Base-by-base conservation (phyloP, 1,140 invertebrate species). In the Oncopodura yosiiana region DNA sequence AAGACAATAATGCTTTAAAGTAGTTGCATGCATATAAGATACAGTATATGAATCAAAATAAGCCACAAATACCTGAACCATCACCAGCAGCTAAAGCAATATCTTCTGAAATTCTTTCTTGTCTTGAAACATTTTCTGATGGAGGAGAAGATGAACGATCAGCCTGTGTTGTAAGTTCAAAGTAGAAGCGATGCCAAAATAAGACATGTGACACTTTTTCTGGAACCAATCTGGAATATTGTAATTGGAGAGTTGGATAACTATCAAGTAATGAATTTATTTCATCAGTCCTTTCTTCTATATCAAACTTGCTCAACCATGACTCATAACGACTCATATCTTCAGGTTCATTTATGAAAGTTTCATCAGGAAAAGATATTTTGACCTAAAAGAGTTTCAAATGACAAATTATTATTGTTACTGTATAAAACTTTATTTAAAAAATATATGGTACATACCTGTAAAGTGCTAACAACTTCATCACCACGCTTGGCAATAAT, bases 101-200 rank as follows among this genome's bases (percentile, higher is more conserved):
- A 39, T 39, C 9, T 18, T 9, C 18, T 41, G 38, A 41, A 18
- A 6, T 6, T 18, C 6, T 9, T 16, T 14, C 26, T 21, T 39
- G 6, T 23, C 42, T 44, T 50, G 19, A 6, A 14, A 12, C 21
- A 16, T 32, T 26, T 19, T 58, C 60, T 16, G 52, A 52, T 51
- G 30, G 18, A 53, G 5, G 23, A 64, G 61, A 16, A 56, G 42
- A 38, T 64, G 53, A 44, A 8, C 42, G 42, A 12, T 44, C 42
- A 19, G 16, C 18, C 9, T 3, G 19, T 24, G 9, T 4, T 44
- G 11, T 9, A 6, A 61, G 53, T 36, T 57, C 51, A 32, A 49
- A 64, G 36, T 56, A 64, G 45, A 58, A 64, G 3, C 62, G 51
- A 37, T 61, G 58, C 62, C 62, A 64, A 45, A 64, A 64, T 21